phyloP scores from a whole-genome alignment of 1,140 invertebrate species.

The Nasonia longicornis region DNA sequence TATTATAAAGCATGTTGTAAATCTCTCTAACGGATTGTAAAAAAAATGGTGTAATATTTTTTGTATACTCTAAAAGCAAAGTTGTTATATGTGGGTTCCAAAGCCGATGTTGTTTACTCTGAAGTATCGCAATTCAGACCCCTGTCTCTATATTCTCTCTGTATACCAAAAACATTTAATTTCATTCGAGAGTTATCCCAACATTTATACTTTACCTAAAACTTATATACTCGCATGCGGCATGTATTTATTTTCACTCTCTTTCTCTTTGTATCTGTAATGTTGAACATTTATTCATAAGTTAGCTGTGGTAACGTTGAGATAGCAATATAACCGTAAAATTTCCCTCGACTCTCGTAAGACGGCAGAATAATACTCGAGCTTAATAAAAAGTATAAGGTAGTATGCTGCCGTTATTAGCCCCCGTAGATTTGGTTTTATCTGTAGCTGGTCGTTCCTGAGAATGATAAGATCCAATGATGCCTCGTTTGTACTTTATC shows the following conservation, averaged over 20 bases:
- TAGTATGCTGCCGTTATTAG: not conserved
- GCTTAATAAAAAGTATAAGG: not conserved
- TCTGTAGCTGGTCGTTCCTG: not conserved
- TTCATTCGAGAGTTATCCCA: not conserved
- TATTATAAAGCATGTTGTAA: not conserved
- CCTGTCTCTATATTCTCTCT: not conserved
- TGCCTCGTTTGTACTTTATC: not conserved
- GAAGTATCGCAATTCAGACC: too few species aligned
- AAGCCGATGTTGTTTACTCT: not conserved
- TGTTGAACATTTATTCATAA: not conserved
- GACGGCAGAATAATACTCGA: not conserved
- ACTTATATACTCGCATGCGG: conserved; percentile 5
- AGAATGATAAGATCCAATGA: not conserved
- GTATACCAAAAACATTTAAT: not conserved
- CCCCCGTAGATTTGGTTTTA: not conserved
- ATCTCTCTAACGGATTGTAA: too few species aligned
- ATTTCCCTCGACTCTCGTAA: not conserved
- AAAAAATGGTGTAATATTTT: not conserved
- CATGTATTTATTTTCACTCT: conserved; percentile 8
- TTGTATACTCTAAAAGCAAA: not conserved
- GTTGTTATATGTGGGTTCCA: not conserved
- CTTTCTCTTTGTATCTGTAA: not conserved
- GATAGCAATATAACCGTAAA: not conserved
- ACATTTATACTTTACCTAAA: not conserved
- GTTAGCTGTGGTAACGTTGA: not conserved